These are phyloP conservation scores for Eueides isabella DNA, from an alignment of 1,140 invertebrate genomes.

Conservation along the genomic window DNA sequence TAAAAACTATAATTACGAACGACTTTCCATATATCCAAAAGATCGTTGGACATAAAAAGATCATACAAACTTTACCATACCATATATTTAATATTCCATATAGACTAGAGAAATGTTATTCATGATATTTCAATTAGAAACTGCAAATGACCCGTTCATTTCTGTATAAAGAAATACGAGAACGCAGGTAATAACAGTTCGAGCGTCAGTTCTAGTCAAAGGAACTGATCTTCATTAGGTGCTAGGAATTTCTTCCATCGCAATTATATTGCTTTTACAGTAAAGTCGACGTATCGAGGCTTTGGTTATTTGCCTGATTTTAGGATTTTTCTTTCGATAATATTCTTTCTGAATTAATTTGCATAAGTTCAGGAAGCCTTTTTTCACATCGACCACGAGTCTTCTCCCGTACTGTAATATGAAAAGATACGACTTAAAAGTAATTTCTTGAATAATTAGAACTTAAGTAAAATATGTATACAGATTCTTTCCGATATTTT, in stretches of 20 bases:
- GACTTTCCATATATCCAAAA: no score
- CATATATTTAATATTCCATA: neutral
- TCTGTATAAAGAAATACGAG: neutral
- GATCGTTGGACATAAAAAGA: neutral
- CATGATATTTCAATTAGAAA: neutral
- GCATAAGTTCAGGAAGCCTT: no score
- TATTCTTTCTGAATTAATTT: no score
- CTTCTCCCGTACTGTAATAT: no score
- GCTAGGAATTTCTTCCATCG: neutral
- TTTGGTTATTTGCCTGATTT: neutral
- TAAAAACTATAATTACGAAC: no score
- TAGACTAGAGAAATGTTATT: neutral
- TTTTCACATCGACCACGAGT: no score
- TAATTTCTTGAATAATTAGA: no score
- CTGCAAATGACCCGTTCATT: neutral
- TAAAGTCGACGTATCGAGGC: no score
- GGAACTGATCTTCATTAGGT: conserved; percentile 15
- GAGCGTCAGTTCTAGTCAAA: conserved; percentile 18
- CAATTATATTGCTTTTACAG: neutral
- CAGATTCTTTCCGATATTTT: no score
- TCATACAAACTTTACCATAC: neutral
- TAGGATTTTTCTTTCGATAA: neutral
- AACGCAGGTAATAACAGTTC: neutral
- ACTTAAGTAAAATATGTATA: no score
- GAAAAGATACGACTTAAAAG: no score